A percentile compares a stretch with the other conserved stretches of the same genome.
These are phyloP conservation scores for Brachionus angularis DNA, from an alignment of 1,140 invertebrate genomes.

Conservation along the genomic window DNA sequence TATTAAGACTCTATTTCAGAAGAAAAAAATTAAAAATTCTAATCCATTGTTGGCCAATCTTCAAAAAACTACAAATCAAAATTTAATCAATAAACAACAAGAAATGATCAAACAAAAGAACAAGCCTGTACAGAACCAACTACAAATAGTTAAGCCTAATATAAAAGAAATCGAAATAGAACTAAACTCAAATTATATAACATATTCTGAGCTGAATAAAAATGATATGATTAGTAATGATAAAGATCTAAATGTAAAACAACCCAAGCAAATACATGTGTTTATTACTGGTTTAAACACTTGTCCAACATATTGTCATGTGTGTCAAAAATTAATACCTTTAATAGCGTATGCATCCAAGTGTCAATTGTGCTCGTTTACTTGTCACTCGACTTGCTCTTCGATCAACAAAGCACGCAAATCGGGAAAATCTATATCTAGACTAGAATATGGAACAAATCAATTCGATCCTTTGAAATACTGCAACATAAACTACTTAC, in stretches of 20 bases:
- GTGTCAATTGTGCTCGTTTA: constrained; percentile 41
- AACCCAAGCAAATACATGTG: constrained; percentile 41
- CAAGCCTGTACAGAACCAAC: not conserved
- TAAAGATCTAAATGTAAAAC: not conserved
- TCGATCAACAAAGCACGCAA: constrained; percentile 24
- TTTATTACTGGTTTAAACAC: constrained; percentile 42
- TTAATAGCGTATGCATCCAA: constrained; percentile 40
- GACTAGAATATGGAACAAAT: not conserved
- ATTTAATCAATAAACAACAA: not conserved
- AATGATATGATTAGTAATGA: constrained; percentile 1
- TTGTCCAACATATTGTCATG: constrained; percentile 41
- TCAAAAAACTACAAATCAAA: not conserved
- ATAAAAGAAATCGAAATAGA: constrained; percentile 33
- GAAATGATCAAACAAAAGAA: not conserved
- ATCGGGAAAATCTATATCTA: not conserved
- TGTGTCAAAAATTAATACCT: constrained; percentile 36
- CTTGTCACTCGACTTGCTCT: constrained; percentile 40
- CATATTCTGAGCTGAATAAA: constrained; percentile 20
- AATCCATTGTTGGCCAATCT: constrained; percentile 35
- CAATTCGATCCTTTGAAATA: constrained; percentile 23
- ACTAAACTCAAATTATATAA: constrained; percentile 34
- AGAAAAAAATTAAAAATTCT: constrained; percentile 5
- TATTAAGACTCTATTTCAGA: constrained; percentile 25
- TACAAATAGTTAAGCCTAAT: not conserved
- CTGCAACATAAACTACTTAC: constrained; percentile 30